These are phyloP conservation scores for Aurelia coerulea DNA, from an alignment of 30 jellyfish, hydroid and myxozoan species.

Conservation along the genomic window DNA sequence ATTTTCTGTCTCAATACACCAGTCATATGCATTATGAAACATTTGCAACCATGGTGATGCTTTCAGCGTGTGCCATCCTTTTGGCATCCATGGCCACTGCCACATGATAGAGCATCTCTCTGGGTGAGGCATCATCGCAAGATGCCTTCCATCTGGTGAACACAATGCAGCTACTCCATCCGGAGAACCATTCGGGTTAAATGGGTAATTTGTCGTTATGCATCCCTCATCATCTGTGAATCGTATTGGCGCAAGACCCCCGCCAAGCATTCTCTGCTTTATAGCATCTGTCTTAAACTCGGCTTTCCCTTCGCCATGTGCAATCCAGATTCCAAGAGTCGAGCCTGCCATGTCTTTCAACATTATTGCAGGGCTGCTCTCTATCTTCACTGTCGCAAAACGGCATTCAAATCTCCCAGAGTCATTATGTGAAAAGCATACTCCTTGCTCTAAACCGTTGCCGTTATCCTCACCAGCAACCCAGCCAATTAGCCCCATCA, in stretches of 20 bases:
- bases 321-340: constrained; percentile 82
- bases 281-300: constrained; percentile 43
- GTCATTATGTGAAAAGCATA: constrained; percentile 73
- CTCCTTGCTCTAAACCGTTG: constrained; percentile 50
- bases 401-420: constrained; percentile 94
- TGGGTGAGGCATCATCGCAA: constrained; percentile 98
- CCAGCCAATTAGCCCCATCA: constrained; percentile 92
- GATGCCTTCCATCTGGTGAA: constrained; percentile 92
- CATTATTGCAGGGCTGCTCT: constrained; percentile 80
- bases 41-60: constrained; percentile 92
- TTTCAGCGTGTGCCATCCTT: constrained; percentile 39
- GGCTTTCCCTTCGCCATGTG: constrained; percentile 95
- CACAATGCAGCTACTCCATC: constrained; percentile 89
- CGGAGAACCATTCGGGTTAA: constrained; percentile 88
- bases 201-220: constrained; percentile 69
- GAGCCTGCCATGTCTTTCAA: constrained; percentile 83
- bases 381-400: constrained; percentile 70
- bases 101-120: constrained; percentile 77
- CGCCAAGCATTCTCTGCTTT: not conserved
- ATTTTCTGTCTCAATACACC: constrained; percentile 52
- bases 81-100: constrained; percentile 95
- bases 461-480: constrained; percentile 59
- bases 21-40: constrained; percentile 85
- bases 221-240: constrained; percentile 79
- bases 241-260: constrained; percentile 68